A percentile compares a stretch with the other conserved stretches of the same genome.
phyloP scores from a whole-genome alignment of 2,888 invertebrate species.

The Seira sanloemensis region DNA sequence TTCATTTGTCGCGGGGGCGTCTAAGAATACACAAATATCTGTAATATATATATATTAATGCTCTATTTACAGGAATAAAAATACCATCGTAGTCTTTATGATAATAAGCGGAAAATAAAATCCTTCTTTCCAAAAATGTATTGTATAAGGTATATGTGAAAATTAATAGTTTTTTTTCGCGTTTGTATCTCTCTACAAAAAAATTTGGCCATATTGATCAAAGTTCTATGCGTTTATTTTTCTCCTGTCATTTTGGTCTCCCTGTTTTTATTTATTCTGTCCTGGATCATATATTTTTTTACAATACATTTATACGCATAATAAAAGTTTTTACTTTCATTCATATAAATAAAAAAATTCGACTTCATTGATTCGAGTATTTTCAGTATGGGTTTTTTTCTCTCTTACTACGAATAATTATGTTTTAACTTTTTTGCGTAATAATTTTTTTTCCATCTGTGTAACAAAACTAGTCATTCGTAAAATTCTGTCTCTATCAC shows the following conservation, averaged over 20 bases:
- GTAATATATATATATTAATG: no score
- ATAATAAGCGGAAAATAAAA: constrained; percentile 32
- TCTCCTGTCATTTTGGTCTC: not conserved
- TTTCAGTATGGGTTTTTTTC: constrained; percentile 33
- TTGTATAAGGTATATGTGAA: no score
- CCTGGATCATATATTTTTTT: not conserved
- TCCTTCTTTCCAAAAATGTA: constrained; percentile 9
- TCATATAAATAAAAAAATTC: not conserved
- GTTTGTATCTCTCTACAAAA: not conserved
- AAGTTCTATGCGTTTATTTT: not conserved
- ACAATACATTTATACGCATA: not conserved
- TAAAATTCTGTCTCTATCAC: constrained; percentile 52
- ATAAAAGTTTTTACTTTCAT: not conserved
- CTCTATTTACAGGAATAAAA: constrained; percentile 15
- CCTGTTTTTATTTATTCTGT: not conserved
- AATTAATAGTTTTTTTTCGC: not conserved
- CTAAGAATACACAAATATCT: no score
- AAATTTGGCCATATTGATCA: not conserved
- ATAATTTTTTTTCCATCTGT: not conserved
- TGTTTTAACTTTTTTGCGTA: not conserved
- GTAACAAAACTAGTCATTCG: constrained; percentile 34
- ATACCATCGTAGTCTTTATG: constrained; percentile 16
- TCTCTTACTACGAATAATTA: not conserved
- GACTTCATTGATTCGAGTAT: constrained; percentile 41
- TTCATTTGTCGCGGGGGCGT: constrained; percentile 53